A percentile compares a stretch with the other conserved stretches of the same genome.
phyloP scores from a whole-genome alignment of 1,140 invertebrate genomes.

The Brachionus paranguensis region DNA sequence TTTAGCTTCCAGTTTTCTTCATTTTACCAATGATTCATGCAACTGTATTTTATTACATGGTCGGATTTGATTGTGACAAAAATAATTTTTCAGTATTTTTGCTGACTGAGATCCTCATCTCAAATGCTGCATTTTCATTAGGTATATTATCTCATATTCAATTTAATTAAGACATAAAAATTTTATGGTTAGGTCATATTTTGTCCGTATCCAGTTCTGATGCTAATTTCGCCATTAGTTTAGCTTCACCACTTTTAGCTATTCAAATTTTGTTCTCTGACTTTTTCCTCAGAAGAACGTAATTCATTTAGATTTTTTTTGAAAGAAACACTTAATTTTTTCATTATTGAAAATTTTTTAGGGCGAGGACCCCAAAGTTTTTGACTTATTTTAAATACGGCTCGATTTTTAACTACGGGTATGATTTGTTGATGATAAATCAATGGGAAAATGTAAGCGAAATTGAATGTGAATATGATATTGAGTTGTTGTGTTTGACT shows the following conservation, averaged over 20 bases:
- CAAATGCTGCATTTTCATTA: neutral
- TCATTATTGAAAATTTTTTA: no score
- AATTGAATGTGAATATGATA: conserved; percentile 34
- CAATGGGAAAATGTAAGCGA: conserved; percentile 36
- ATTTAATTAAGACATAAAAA: no score
- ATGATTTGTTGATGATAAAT: conserved; percentile 22
- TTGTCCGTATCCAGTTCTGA: neutral
- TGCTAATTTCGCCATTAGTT: neutral
- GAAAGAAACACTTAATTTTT: no score
- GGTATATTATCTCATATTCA: neutral
- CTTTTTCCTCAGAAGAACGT: conserved; percentile 29
- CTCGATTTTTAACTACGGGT: neutral
- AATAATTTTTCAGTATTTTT: conserved; percentile 25
- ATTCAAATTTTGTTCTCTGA: conserved; percentile 25
- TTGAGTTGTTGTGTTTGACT: neutral
- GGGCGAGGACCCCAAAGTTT: neutral
- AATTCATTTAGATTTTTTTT: no score
- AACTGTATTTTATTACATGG: conserved; percentile 16
- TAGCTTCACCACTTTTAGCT: neutral
- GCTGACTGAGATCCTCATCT: neutral
- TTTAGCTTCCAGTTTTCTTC: conserved; percentile 1
- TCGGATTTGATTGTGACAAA: conserved; percentile 23
- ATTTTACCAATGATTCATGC: neutral
- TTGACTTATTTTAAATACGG: conserved; percentile 11
- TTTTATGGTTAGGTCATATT: neutral